phyloP scores from a whole-genome alignment of 1,140 invertebrate species.

The Chionoecetes opilio region DNA sequence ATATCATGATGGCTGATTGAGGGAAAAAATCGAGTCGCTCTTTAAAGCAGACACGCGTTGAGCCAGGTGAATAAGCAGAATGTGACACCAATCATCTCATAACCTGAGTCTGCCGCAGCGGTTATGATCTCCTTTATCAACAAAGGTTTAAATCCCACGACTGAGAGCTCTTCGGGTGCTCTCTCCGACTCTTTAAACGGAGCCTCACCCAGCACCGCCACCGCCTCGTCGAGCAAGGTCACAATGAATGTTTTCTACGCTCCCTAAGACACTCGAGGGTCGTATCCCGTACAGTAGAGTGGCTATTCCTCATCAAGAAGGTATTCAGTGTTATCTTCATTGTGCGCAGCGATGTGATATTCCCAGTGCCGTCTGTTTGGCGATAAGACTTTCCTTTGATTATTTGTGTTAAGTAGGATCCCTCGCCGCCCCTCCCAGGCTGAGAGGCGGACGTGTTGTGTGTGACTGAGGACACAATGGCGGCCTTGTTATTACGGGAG shows the following conservation, averaged over 20 bases:
- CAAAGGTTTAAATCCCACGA: constrained; percentile 69
- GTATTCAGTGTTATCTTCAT: constrained; percentile 17
- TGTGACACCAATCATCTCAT: not conserved
- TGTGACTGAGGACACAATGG: constrained; percentile 14
- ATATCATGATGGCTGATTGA: too few relatives aligned
- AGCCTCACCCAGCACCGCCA: constrained; percentile 5
- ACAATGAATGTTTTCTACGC: not conserved
- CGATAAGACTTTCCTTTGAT: constrained; percentile 29
- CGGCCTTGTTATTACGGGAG: not conserved
- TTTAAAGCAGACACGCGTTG: not conserved
- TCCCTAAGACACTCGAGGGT: not conserved
- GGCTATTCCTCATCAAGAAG: constrained; percentile 28
- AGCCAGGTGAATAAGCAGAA: not conserved
- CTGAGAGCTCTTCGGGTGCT: not conserved
- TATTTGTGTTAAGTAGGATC: constrained; percentile 2
- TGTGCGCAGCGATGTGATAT: not conserved
- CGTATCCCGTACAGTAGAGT: not conserved
- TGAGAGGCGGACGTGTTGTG: constrained; percentile 15
- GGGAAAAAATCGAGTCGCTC: too few relatives aligned
- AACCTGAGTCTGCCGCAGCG: constrained; percentile 8
- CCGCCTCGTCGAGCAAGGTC: not conserved
- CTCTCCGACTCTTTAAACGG: constrained; percentile 43
- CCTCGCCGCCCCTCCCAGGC: not conserved
- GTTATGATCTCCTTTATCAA: constrained; percentile 63
- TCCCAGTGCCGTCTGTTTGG: not conserved